Evolutionary conservation across 2,888 invertebrate species (phyloP), one percentile per base, ranked within the genome.

Genomic region (Drosophila greeni): DNA sequence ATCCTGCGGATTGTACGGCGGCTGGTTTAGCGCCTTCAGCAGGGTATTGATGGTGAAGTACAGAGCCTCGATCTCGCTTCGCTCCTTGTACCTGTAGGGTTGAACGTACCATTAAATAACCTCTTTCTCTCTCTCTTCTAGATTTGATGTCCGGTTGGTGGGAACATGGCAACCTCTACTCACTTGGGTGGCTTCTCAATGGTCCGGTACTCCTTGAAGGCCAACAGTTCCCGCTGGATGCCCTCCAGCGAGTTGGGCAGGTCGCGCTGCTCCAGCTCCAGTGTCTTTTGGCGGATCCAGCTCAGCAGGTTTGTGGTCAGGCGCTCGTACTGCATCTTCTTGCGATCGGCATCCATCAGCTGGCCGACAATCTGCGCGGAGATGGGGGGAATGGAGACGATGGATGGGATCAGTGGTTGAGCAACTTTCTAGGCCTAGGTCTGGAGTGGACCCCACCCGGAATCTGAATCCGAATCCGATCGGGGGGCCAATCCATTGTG

Each of bases 101-200:
- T 11, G 2, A 23, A 6, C 11, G 9, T 20, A 40, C 9, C 6
- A 14, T 18, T 24, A 45, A 2, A 48, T 33, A 36, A 45, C 9
- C 20, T 20, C 7, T 20, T 3, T 39, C 7, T 7, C 20, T 7
- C 6, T 8, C 8, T 23, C 5, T 23, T 40, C 4, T 2, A 37
- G 7, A 5, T 20, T n/a, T 5, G 1, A 12, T 26, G 8, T 7
- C 43, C 33, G 37, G 4, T 18, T 59, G 42, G 12, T 12, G 12
- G 12, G 8, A 45, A 45, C 5, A 49, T 43, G 14, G 4, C 26
- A 5, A 20, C 53, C 7, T 23, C 6, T 23, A 88, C 92, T 91
- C 86, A 95, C 94, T 97, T 99, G 70, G 98, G 98, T 9, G 99
- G 99, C 90, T 99, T 99, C 89, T 99, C 99, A 47, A 96, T 94